Evolutionary conservation across 2,888 invertebrate genomes (phyloP), one percentile per base, ranked within the genome.

Genomic region (Oligia fasciuncula): DNA sequence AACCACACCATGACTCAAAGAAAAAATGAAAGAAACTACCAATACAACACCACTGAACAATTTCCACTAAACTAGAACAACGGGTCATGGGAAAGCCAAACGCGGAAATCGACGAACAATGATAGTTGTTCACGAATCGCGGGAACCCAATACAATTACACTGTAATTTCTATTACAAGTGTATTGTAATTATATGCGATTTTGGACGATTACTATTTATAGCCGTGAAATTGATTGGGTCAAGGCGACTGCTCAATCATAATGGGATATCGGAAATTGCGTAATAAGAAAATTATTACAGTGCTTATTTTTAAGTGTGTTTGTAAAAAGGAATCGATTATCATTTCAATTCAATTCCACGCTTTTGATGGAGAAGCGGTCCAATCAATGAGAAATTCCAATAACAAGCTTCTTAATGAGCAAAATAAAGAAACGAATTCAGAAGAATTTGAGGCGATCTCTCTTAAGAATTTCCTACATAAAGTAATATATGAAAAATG

Each of bases 21-120:
- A 80, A 85, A 81, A 49, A 79, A 83, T 76, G 69, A 70, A 89
- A 83, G 80, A 88, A 81, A 79, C 83, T 78, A 78, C 77, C 85
- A 73, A 86, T 88, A 89, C 23, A 87, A 79, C 88, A 89, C 83
- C 82, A 88, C 73, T 81, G 80, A 91, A 88, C 90, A 90, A 90
- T 91, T 92, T 93, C 85, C 90, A 90, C 75, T 77, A 88, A 93
- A 91, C 90, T 92, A 85, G 92, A 92, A 81, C 91, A 87, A 81
- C 84, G 83, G 92, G 93, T 92, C 93, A 91, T 94, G 94, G 91
- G 94, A 94, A 94, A 92, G 86, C 77, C 87, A 90, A 91, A 92
- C 86, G 90, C 90, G 91, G 91, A 92, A 92, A 89, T 88, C 66
- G 70, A 82, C 73, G 86, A 89, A 92, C 92, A 92, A 90, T 90